Evolutionary conservation across 1,140 invertebrate species (phyloP), one percentile per base, ranked within the genome.

Genomic region (Leptinotarsa defecta): DNA sequence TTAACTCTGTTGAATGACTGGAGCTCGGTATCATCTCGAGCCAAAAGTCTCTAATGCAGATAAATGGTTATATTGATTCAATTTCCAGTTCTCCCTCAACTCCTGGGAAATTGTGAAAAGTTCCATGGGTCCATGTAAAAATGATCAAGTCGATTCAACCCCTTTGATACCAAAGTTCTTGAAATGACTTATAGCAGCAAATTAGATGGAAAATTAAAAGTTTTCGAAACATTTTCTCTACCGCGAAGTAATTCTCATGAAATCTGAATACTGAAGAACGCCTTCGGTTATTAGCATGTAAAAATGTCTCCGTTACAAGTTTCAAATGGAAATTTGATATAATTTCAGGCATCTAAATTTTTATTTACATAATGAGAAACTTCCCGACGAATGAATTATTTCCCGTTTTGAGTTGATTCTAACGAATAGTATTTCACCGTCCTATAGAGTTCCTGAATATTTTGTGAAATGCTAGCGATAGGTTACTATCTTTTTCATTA

Each of bases 181-280:
- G n/a, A 61, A 48, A 65, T 68, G 48, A 49, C 72, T 73, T 73
- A 68, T 73, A 49, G 64, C 62, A 20, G 63, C 64, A 73, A 73
- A 73, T 73, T 73, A 73, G 57, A 17, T 62, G 49, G 72, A 27
- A 73, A 73, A 65, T 73, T 22, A 73, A 73, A 73, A 73, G 52
- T 73, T 73, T 73, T 65, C 19, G 43, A 73, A 43, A 48, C 64
- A 65, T 65, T 73, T 73, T 57, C 52, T 62, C 64, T 49, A 19
- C 43, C 49, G 20, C 19, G 5, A 27, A 73, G 27, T 73, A 63
- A 48, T 73, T 73, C 43, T 19, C 34, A 52, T 73, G 65, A 73
- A 73, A 73, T 65, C 72, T 34, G 57, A 62, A 65, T 62, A 65
- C 62, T 65, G 20, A n/a, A 52, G 65, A 73, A 73, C 72, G 72